phyloP scores from a whole-genome alignment of 2,888 invertebrate genomes.

The Deilephila porcellus region DNA sequence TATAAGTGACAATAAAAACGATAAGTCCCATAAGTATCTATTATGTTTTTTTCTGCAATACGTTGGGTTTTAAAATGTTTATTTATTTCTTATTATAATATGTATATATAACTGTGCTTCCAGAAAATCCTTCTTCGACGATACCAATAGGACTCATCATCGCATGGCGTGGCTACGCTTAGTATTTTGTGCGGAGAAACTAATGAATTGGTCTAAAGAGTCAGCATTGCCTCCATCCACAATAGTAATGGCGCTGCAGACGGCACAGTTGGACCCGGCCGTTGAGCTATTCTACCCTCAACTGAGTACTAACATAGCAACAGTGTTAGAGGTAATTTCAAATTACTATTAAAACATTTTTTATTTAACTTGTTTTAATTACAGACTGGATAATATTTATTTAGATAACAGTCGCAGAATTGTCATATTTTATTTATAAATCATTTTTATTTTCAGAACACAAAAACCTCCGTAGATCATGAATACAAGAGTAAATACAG shows the following conservation, averaged over 20 bases:
- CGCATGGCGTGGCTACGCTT: conserved; percentile 70
- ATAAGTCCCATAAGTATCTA: too few relatives aligned
- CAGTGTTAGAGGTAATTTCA: conserved; percentile 57
- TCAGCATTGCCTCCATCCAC: conserved; percentile 69
- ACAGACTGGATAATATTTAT: too few relatives aligned
- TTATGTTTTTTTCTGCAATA: not conserved
- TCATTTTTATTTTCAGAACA: conserved; percentile 55
- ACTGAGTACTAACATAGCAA: conserved; percentile 53
- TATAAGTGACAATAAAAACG: too few relatives aligned
- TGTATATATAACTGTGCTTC: conserved; percentile 33
- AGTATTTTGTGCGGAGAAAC: conserved; percentile 51
- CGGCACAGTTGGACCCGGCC: conserved; percentile 69
- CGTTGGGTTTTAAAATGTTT: not conserved
- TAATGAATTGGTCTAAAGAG: conserved; percentile 64
- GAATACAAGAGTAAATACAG: conserved; percentile 74
- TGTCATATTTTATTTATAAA: too few relatives aligned
- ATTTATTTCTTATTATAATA: not conserved
- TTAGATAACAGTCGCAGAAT: too few relatives aligned
- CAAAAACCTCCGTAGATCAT: conserved; percentile 64
- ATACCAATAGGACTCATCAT: conserved; percentile 54
- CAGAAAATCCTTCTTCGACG: conserved; percentile 64
- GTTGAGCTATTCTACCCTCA: conserved; percentile 67
- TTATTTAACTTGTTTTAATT: not conserved
- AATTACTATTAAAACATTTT: not conserved
- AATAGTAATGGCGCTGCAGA: conserved; percentile 61